Percentiles rank a stretch among this genome's conserved stretches.
Evolutionary conservation across 2,113 vertebrate genomes (phyloP).

Genomic region (Parotia lawesii): DNA sequence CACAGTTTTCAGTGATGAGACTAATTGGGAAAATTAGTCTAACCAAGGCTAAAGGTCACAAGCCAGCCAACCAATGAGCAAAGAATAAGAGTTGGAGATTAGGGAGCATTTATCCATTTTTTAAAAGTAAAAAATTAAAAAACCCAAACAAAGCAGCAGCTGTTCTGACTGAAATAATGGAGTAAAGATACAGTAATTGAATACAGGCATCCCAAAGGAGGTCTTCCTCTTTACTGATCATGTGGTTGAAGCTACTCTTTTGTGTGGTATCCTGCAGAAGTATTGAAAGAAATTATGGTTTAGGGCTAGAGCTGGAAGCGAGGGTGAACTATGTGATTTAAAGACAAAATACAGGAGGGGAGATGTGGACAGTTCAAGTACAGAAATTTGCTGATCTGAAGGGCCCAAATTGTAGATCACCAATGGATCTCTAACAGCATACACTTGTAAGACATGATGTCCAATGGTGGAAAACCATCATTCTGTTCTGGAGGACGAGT

Average conservation of each 20-base stretch:
- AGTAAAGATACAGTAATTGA: neutral
- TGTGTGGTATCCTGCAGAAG: neutral
- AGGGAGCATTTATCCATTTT: neutral
- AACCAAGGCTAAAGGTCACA: neutral
- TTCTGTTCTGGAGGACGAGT: neutral
- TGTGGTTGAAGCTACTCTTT: neutral
- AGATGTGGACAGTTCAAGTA: neutral
- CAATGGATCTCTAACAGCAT: neutral
- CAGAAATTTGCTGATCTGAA: neutral
- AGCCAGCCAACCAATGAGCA: neutral
- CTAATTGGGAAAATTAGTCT: neutral
- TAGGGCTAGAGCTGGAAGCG: neutral
- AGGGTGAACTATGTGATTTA: neutral
- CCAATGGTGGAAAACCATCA: neutral
- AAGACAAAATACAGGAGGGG: neutral
- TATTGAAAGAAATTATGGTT: neutral
- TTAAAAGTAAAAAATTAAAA: neutral
- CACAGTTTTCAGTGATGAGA: neutral
- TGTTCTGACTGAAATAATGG: neutral
- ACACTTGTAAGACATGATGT: neutral
- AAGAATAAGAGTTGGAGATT: neutral
- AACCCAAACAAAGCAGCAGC: neutral
- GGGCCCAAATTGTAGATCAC: neutral
- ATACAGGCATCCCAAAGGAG: neutral
- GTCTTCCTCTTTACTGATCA: neutral